Base-by-base conservation (phyloP, 2,797 vertebrate species). In the Argentina silus region DNA sequence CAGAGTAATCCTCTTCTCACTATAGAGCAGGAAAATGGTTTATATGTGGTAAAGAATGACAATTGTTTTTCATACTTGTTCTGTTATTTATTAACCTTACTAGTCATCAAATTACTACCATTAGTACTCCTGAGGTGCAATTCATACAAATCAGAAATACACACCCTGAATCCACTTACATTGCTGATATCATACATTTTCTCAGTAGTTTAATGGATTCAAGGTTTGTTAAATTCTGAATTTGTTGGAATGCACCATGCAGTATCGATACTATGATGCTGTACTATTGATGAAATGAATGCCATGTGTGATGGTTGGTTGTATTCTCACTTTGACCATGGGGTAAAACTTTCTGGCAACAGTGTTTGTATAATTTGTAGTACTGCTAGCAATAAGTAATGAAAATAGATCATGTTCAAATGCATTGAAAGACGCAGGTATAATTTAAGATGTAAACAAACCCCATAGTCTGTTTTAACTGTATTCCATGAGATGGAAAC, bases 1-100 rank as follows among this genome's bases (percentile, higher is more conserved):
- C 47, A 50, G 21, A 15, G 48, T 45, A 43, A 42, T 68, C 66
- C 72, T 64, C 17, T 51, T 55, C 15, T 53, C 11, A 43, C 66
- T 47, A 36, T 27, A 50, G 45, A 62, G 67, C 14, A 51, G 65
- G 71, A 67, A 64, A 21, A 62, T 67, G 21, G 42, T 53, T 50
- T 78, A 69, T 79, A 50, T 65, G 45, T 90, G 87, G 76, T 82
- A 89, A 90, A 88, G 88, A 6, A 59, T 59, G 57, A 74, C 17
- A 67, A 75, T 82, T 84, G 66, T 51, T 7, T 74, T 74, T 42
- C 27, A 27, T 48, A 55, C 66, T 15, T 17, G 14, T 68, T 53
- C 15, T 9, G 23, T 53, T 68, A 68, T 42, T 68, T 68, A 68
- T 68, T 55, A 42, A 53, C 7, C 11, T n/a, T 50, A 6, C 15